Percentiles rank a stretch among this genome's conserved stretches.
Evolutionary conservation across 2,797 vertebrate genomes (phyloP).

Genomic region (Chloroceryle amazona): DNA sequence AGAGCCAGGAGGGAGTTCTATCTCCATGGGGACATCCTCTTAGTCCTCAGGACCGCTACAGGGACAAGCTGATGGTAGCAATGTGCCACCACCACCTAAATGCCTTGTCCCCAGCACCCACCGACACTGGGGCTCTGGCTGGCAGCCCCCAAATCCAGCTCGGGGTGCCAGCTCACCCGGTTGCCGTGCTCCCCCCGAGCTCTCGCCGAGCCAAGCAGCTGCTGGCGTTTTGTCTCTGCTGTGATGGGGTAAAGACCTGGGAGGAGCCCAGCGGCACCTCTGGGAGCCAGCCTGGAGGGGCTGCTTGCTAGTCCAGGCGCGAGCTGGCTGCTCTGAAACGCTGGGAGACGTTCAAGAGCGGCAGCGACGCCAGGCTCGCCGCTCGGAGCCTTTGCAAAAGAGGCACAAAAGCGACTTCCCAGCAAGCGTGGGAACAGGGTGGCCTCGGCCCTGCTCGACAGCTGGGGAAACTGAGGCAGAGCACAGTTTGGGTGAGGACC

Average conservation of each 20-base stretch:
- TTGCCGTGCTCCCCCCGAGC: fast-evolving
- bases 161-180: neutral
- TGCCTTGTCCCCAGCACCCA: neutral
- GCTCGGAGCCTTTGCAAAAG: neutral
- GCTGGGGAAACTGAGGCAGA: conserved; percentile 18
- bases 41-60: neutral
- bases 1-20: neutral
- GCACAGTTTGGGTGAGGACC: fast-evolving
- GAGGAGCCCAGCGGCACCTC: neutral
- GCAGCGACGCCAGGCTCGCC: neutral
- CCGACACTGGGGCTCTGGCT: fast-evolving
- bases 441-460: fast-evolving
- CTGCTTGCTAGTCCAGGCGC: neutral
- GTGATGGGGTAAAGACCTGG: fast-evolving
- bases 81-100: fast-evolving
- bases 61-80: neutral
- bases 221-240: neutral
- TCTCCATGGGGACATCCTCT: fast-evolving
- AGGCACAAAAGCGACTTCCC: neutral
- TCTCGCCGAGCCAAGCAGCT: neutral
- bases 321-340: neutral
- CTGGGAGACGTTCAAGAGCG: neutral
- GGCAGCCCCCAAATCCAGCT: neutral
- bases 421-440: neutral
- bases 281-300: neutral